These are phyloP conservation scores for Babyrousa celebensis DNA, from an alignment of 2,797 vertebrate species.

Conservation along the genomic window DNA sequence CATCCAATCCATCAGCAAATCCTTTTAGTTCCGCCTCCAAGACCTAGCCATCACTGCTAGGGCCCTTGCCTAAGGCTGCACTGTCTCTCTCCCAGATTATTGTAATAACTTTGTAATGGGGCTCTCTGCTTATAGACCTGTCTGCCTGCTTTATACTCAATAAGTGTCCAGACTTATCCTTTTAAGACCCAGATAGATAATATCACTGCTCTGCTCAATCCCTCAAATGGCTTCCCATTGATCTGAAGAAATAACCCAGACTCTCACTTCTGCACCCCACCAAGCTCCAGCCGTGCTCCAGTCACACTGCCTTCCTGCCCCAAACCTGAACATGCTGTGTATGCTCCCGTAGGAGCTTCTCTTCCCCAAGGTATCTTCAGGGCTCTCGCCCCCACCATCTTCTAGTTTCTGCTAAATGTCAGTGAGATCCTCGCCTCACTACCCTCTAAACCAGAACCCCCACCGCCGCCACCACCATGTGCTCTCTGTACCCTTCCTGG, in stretches of 20 bases:
- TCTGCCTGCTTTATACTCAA: neutral
- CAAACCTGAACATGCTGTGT: neutral
- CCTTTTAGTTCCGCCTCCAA: neutral
- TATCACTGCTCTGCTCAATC: neutral
- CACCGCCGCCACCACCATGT: too few relatives aligned
- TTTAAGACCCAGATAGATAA: neutral
- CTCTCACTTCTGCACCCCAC: neutral
- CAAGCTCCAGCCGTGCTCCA: neutral
- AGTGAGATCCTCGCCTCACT: neutral
- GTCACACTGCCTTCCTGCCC: neutral
- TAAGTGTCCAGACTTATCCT: neutral
- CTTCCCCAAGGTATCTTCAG: neutral
- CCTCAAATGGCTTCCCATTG: neutral
- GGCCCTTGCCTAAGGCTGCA: neutral
- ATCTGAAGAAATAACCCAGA: neutral
- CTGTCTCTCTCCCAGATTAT: neutral
- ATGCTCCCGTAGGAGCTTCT: neutral
- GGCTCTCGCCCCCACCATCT: neutral
- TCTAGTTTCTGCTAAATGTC: neutral
- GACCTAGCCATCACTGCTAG: neutral
- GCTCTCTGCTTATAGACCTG: slow-evolving; percentile 4
- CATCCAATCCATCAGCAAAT: neutral
- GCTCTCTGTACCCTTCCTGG: neutral
- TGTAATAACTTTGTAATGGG: neutral
- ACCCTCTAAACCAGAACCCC: neutral